Conservation (phyloP, 2,113 vertebrate species). For the Cyanoderma ruficeps region DNA sequence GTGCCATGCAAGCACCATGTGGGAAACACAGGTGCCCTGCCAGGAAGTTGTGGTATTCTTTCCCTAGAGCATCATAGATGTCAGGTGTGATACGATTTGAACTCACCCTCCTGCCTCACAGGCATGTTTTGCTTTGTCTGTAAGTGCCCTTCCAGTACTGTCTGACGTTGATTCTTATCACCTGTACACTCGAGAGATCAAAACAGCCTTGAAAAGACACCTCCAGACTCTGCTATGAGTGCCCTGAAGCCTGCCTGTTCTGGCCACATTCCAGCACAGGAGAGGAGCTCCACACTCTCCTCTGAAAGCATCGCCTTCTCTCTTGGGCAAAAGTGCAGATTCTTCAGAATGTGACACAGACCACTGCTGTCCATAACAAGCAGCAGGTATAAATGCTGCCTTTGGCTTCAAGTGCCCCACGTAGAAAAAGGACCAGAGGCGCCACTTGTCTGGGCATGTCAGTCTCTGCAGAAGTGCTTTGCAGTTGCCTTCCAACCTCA, state of each 20-base stretch:
- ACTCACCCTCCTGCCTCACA: background rate
- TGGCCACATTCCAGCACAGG: background rate
- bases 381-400: background rate
- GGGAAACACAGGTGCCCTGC: background rate
- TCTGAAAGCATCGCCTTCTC: background rate
- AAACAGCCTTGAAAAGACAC: background rate
- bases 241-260: rapidly evolving
- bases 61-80: background rate
- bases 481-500: background rate
- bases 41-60: background rate
- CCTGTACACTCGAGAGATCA: constrained; percentile 30
- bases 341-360: background rate
- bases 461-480: background rate
- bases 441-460: background rate
- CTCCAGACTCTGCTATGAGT: background rate
- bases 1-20: rapidly evolving
- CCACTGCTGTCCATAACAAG: background rate
- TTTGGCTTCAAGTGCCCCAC: background rate
- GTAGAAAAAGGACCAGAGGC: background rate
- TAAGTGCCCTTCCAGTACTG: background rate
- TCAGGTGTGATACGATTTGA: rapidly evolving
- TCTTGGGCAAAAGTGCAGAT: background rate
- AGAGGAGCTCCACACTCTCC: background rate
- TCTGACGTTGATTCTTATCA: constrained; percentile 19
- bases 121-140: background rate